These are phyloP conservation scores for Zeugodacus cucurbitae DNA, from an alignment of 1,140 invertebrate genomes.

Conservation along the genomic window DNA sequence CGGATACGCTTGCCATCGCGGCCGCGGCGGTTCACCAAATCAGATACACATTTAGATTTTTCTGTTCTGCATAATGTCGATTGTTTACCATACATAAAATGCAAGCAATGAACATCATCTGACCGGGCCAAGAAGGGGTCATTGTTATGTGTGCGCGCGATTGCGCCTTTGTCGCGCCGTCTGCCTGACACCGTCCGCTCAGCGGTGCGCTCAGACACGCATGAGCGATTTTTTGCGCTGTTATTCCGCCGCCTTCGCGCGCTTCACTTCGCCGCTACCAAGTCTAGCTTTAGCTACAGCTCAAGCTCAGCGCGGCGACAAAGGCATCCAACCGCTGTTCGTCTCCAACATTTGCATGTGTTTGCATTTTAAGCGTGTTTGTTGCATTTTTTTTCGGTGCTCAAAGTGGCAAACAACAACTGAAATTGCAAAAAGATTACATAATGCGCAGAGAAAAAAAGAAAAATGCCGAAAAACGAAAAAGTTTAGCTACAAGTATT, in stretches of 20 bases:
- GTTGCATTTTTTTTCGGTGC: not conserved
- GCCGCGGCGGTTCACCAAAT: not conserved
- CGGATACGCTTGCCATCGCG: not conserved
- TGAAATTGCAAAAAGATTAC: not conserved
- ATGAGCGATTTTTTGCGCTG: constrained; percentile 25
- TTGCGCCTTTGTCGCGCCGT: not conserved
- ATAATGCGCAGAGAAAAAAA: not conserved
- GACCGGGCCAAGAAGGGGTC: not conserved
- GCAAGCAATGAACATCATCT: constrained; percentile 1
- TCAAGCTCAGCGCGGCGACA: not conserved
- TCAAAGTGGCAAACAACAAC: not conserved
- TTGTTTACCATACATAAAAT: constrained; percentile 32
- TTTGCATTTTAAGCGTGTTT: constrained; percentile 25
- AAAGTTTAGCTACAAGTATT: not conserved
- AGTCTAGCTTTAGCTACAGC: not conserved
- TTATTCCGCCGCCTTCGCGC: not conserved
- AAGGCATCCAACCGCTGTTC: not conserved
- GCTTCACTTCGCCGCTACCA: too few species aligned
- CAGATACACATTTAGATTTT: constrained; percentile 37
- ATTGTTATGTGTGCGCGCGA: not conserved
- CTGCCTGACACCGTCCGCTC: not conserved
- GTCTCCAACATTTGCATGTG: not conserved
- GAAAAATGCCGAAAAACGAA: too few species aligned
- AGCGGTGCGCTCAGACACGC: not conserved
- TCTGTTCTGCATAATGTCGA: constrained; percentile 33